These are phyloP conservation scores for Trypoxylon attenuatum DNA, from an alignment of 2,888 invertebrate genomes.

Conservation along the genomic window DNA sequence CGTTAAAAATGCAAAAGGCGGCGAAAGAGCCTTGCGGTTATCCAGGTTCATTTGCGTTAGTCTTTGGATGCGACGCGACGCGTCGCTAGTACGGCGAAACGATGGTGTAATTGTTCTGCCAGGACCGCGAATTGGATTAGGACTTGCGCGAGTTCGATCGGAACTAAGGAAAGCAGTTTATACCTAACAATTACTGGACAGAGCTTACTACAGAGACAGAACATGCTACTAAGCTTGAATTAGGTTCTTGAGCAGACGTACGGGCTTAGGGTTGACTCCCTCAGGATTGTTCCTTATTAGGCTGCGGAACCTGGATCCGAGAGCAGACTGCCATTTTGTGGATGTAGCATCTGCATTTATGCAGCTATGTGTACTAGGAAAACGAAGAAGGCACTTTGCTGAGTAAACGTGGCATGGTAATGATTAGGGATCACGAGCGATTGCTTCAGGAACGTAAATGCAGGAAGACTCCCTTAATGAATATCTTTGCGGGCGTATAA, in stretches of 20 bases:
- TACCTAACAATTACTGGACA: constrained; percentile 19
- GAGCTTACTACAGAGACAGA: constrained; percentile 12
- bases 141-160: not conserved
- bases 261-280: constrained; percentile 14
- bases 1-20: too few relatives aligned
- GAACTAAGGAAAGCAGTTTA: constrained; percentile 13
- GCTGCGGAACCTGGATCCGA: constrained; percentile 34
- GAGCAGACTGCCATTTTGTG: constrained; percentile 22
- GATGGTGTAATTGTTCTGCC: not conserved
- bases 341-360: constrained; percentile 27
- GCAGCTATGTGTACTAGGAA: constrained; percentile 28
- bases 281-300: constrained; percentile 36
- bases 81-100: not conserved
- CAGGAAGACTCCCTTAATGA: not conserved
- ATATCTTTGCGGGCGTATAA: not conserved
- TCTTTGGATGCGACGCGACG: too few relatives aligned
- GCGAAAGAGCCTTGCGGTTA: too few relatives aligned
- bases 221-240: constrained; percentile 29
- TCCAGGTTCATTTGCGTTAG: too few relatives aligned
- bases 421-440: not conserved
- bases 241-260: constrained; percentile 32
- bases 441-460: not conserved
- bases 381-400: not conserved
- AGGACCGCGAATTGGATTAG: constrained; percentile 5
- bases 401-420: too few relatives aligned